A percentile compares a stretch with the other conserved stretches of the same genome.
Evolutionary conservation across 2,797 vertebrate species (phyloP).

Genomic region (Tamandua tetradactyla): DNA sequence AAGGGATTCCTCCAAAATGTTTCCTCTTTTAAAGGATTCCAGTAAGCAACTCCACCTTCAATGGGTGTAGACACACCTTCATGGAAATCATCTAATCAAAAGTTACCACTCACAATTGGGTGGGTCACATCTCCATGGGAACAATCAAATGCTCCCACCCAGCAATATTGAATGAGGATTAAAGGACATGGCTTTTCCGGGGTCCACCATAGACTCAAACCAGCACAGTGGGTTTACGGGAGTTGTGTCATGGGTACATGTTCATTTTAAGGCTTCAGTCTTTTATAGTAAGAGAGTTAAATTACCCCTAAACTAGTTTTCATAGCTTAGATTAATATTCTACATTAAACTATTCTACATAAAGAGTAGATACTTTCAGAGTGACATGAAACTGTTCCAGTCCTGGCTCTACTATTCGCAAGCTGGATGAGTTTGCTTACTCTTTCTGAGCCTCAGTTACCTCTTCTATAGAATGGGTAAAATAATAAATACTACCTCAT

Average conservation of each 20-base stretch:
- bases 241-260: not conserved
- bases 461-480: not conserved
- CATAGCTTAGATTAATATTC: constrained; percentile 7
- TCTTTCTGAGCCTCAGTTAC: not conserved
- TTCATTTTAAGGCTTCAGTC: not conserved
- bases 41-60: no score
- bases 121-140: no score
- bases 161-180: no score
- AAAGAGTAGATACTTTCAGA: constrained; percentile 21
- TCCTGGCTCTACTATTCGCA: not conserved
- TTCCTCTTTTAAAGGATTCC: no score
- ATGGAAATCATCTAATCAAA: no score
- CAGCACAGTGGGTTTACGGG: not conserved
- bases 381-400: not conserved
- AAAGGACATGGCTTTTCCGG: no score
- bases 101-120: no score
- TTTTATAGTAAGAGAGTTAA: not conserved
- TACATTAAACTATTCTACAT: not conserved
- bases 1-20: no score
- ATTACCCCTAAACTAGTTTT: not conserved
- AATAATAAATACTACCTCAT: not conserved
- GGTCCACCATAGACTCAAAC: no score
- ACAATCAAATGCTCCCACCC: no score
- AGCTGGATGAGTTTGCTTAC: not conserved
- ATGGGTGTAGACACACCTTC: no score